Conservation (phyloP, 2,888 invertebrate genomes). For the Thereva unica region DNA sequence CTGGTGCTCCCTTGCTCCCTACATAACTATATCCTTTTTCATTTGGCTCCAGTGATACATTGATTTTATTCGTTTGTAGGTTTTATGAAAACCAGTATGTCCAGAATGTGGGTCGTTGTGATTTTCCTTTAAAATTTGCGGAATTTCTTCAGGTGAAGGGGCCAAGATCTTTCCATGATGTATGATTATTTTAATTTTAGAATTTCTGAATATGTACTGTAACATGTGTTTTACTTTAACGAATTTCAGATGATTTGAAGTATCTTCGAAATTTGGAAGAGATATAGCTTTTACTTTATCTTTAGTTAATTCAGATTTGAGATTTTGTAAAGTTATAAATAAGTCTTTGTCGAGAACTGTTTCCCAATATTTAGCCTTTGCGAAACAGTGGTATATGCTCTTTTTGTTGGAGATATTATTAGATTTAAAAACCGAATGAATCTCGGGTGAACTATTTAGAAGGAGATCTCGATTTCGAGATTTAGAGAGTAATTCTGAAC, state of each 20-base stretch:
- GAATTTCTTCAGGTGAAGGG: background rate
- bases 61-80: background rate
- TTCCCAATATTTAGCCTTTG: constrained; percentile 19
- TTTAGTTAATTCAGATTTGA: background rate
- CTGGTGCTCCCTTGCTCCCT: no score
- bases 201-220: constrained; percentile 2
- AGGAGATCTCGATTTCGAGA: no score
- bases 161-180: background rate
- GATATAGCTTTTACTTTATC: constrained; percentile 21
- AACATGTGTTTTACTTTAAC: constrained; percentile 18
- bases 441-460: constrained; percentile 4
- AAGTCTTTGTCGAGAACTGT: constrained; percentile 1
- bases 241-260: background rate
- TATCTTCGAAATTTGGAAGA: background rate
- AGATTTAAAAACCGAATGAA: constrained; percentile 27
- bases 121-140: constrained; percentile 39
- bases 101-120: background rate
- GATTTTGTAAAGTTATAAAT: constrained; percentile 10
- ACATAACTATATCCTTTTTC: background rate
- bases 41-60: background rate
- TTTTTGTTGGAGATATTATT: background rate
- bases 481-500: no score
- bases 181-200: constrained; percentile 3
- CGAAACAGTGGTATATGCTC: constrained; percentile 26
- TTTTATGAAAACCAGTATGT: background rate